These are phyloP conservation scores for Hypercompe scribonia DNA, from an alignment of 2,888 invertebrate genomes.

Conservation along the genomic window DNA sequence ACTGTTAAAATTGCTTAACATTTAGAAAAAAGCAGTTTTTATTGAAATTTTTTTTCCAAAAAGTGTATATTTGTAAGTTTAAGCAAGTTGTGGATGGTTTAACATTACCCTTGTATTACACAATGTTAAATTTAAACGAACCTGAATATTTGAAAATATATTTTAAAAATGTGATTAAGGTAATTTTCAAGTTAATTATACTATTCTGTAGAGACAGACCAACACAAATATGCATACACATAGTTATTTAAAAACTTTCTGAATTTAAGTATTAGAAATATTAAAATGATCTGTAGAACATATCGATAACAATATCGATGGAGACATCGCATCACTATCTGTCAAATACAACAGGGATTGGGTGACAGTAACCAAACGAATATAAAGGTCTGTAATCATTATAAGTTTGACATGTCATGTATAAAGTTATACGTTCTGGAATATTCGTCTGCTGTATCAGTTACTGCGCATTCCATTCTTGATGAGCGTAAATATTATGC, in stretches of 20 bases:
- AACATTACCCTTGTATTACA: no score
- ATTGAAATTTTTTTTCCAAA: no score
- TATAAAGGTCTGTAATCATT: neutral
- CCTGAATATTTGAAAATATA: no score
- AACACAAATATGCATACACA: neutral
- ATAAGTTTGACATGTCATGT: neutral
- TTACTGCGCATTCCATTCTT: neutral
- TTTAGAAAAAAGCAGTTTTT: no score
- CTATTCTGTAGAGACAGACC: no score
- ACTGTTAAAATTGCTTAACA: no score
- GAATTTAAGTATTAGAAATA: neutral
- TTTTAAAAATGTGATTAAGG: no score
- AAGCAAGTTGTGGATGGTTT: no score
- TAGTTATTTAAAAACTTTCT: neutral
- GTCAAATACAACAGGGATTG: neutral
- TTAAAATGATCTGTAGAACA: neutral
- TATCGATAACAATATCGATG: neutral
- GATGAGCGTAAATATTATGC: neutral
- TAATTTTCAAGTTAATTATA: no score
- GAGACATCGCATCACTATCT: neutral
- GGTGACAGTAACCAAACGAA: neutral
- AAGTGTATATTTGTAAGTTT: no score
- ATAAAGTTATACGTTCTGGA: neutral
- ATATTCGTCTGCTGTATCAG: neutral
- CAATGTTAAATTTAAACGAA: no score